Evolutionary conservation across 2,888 invertebrate species (phyloP).

Genomic region (Rosalia funebris): DNA sequence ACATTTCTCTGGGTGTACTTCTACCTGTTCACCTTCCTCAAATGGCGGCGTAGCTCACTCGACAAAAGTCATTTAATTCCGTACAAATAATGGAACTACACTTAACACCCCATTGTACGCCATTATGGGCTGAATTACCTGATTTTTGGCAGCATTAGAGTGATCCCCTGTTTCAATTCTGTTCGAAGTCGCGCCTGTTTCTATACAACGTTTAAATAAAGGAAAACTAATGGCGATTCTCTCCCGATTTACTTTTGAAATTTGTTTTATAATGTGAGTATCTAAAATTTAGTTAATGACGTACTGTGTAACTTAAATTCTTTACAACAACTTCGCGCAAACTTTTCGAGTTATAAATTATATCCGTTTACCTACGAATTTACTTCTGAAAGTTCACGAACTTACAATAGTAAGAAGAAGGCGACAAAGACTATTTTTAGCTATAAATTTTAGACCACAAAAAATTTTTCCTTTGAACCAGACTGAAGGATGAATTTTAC

Average conservation of each 20-base stretch:
- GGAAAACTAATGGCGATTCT: background rate
- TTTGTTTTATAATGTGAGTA: no score
- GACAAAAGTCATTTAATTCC: slow-evolving; percentile 15
- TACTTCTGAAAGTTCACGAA: no score
- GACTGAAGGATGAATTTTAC: no score
- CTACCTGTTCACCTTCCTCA: slow-evolving; percentile 15
- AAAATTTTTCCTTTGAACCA: no score
- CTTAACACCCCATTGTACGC: slow-evolving; percentile 17
- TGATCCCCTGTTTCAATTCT: background rate
- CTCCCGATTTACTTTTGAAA: no score
- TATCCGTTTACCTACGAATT: background rate
- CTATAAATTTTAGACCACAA: no score
- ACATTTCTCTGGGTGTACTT: no score
- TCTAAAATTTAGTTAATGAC: background rate
- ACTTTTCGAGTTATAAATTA: background rate
- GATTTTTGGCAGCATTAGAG: slow-evolving; percentile 2
- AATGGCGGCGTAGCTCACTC: slow-evolving; percentile 23
- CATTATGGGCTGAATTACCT: background rate
- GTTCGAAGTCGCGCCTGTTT: slow-evolving; percentile 1
- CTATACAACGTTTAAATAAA: background rate
- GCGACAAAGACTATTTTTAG: no score
- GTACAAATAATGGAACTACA: slow-evolving; percentile 12
- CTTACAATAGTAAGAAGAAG: no score
- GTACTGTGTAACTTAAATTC: background rate
- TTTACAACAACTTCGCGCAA: background rate